These are phyloP conservation scores for Pteropus rufus DNA, from an alignment of 2,797 vertebrate species.

Conservation along the genomic window DNA sequence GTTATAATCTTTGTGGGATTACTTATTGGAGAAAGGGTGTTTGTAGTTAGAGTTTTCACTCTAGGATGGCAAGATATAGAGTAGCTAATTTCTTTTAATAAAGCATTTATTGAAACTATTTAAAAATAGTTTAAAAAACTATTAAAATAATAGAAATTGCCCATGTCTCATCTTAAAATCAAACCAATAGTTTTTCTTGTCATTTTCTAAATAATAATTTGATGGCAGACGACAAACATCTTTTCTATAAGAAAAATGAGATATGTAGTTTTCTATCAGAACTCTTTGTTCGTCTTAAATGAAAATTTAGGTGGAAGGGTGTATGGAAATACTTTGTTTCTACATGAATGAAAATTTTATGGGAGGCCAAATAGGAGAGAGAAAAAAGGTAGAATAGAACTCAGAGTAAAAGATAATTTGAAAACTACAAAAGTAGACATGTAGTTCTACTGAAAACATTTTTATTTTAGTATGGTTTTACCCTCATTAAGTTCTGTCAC, in stretches of 20 bases:
- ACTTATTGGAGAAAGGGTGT: neutral
- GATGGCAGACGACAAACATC: neutral
- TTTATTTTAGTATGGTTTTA: neutral
- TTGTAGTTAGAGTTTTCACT: conserved; percentile 15
- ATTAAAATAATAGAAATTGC: neutral
- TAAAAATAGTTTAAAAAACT: neutral
- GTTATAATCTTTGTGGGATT: neutral
- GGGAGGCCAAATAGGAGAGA: neutral
- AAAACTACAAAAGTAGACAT: neutral
- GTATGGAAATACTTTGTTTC: neutral
- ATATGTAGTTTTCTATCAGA: neutral
- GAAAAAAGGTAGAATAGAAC: neutral
- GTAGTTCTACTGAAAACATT: neutral
- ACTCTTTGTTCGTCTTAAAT: neutral
- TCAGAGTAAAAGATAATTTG: neutral
- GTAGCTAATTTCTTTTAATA: neutral
- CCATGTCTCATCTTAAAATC: neutral
- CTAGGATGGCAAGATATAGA: neutral
- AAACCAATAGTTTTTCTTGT: neutral
- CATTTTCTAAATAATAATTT: neutral
- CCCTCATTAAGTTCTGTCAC: neutral
- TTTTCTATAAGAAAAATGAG: neutral
- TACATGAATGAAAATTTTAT: neutral
- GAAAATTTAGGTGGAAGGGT: neutral
- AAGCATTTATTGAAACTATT: neutral